Percentiles rank a stretch among this genome's conserved stretches.
These are phyloP conservation scores for Melanostigma gelatinosum DNA, from an alignment of 2,113 vertebrate species.

Conservation along the genomic window DNA sequence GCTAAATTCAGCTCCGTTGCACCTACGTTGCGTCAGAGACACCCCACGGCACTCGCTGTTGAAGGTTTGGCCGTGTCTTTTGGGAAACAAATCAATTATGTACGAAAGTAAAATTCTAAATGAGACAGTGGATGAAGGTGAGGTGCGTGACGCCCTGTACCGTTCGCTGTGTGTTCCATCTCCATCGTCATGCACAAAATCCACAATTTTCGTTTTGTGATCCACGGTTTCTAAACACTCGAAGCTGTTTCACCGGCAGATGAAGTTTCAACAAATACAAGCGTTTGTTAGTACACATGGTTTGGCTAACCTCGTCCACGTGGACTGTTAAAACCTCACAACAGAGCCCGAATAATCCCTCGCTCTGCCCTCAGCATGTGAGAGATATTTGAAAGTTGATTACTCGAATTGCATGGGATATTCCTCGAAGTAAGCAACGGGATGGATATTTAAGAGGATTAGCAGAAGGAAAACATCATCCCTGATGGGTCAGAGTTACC, in stretches of 20 bases:
- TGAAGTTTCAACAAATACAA: conserved; percentile 26
- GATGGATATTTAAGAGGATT: conserved; percentile 72
- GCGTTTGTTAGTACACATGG: conserved; percentile 24
- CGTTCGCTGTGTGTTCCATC: not conserved
- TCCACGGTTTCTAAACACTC: not conserved
- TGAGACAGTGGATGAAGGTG: conserved; percentile 33
- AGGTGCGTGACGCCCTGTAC: conserved; percentile 23
- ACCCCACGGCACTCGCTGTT: conserved; percentile 8
- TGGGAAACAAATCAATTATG: conserved; percentile 55
- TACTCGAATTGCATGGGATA: conserved; percentile 63
- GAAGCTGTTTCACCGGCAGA: conserved; percentile 5
- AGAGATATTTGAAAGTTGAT: conserved; percentile 69
- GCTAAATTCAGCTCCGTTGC: conserved; percentile 47
- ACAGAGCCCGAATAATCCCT: conserved; percentile 44
- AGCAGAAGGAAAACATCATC: conserved; percentile 46
- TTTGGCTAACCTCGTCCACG: conserved; percentile 51
- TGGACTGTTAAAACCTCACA: conserved; percentile 4
- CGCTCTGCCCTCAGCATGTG: conserved; percentile 37
- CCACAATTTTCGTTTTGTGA: conserved; percentile 10
- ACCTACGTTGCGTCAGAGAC: conserved; percentile 58
- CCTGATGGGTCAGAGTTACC: conserved; percentile 51
- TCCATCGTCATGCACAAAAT: not conserved
- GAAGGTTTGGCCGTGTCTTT: conserved; percentile 31
- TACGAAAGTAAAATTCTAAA: conserved; percentile 42
- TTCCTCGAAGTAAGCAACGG: conserved; percentile 63